Base-by-base conservation (phyloP, 2,113 vertebrate species). In the Gymnorhina tibicen region DNA sequence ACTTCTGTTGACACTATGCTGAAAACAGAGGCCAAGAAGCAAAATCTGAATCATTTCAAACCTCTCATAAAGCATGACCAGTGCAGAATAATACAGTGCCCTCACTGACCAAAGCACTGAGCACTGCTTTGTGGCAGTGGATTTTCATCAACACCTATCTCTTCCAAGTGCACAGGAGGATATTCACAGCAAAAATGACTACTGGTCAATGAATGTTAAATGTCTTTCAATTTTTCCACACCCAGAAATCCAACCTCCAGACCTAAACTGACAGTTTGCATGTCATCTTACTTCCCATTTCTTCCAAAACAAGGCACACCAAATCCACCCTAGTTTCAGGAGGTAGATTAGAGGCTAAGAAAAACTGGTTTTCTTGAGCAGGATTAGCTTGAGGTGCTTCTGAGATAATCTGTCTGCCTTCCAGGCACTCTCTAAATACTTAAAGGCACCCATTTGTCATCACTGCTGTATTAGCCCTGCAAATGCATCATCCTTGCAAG, bases 371-470 rank as follows among this genome's bases (percentile, higher is more conserved):
- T 95, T 94, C 93, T 81, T 56, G 47, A 89, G 64, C 52, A 90
- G 90, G 83, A 97, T 97, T 94, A 95, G 24, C n/a, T 81, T 85
- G 68, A 87, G 91, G 79, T 94, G 85, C 93, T 96, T 82, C 92
- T 81, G 87, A 97, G 92, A 91, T 85, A 96, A 97, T 93, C 55
- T 75, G 33, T 70, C 89, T 96, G 93, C 97, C 92, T 96, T 91
- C 73, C 89, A 92, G 92, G 91, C 94, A 94, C 83, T 83, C 58
- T 95, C 52, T 95, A 69, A 97, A 91, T 88, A 96, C 73, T 95
- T 53, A 89, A 67, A 95, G 74, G 84, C 69, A 89, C 33, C 37
- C 68, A 86, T 93, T 93, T 96, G 89, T 96, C 93, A 95, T 86
- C 96, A 63, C 56, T 56, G 60, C 68, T 92, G 91, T 55, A 85